Conservation (phyloP, 2,888 invertebrate genomes). For the Oxyteleia sp. region DNA sequence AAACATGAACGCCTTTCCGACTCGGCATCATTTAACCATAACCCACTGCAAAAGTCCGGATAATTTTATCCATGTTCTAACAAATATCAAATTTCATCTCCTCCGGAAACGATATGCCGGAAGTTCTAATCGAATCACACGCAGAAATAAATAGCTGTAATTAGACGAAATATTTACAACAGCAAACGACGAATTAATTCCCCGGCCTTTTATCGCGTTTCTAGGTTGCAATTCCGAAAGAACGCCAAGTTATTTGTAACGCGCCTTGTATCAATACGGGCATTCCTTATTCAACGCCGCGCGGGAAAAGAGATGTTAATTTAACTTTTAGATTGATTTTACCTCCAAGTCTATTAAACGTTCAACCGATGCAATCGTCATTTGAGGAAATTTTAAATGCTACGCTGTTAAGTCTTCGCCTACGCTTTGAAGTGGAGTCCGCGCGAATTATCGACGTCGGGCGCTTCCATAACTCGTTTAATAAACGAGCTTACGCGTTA, state of each 20-base stretch:
- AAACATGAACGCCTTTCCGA: no score
- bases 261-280: slow-evolving; percentile 52
- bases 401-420: slow-evolving; percentile 42
- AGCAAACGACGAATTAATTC: slow-evolving; percentile 33
- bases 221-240: slow-evolving; percentile 16
- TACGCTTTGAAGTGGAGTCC: slow-evolving; percentile 10
- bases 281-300: slow-evolving; percentile 40
- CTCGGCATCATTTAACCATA: no score
- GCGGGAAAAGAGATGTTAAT: slow-evolving; percentile 63
- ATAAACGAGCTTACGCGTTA: slow-evolving; percentile 41
- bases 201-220: background rate
- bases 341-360: slow-evolving; percentile 70
- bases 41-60: no score
- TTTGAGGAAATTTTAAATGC: slow-evolving; percentile 64
- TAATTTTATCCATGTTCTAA: no score
- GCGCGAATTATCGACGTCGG: slow-evolving; percentile 40
- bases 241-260: slow-evolving; percentile 55
- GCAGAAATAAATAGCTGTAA: no score
- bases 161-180: background rate
- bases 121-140: no score
- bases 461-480: slow-evolving; percentile 11
- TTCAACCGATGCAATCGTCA: slow-evolving; percentile 67
- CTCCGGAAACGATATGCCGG: no score
- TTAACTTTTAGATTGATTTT: slow-evolving; percentile 74
- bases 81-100: no score